Evolutionary conservation across 2,797 vertebrate genomes (phyloP).

Genomic region (Picus viridis): DNA sequence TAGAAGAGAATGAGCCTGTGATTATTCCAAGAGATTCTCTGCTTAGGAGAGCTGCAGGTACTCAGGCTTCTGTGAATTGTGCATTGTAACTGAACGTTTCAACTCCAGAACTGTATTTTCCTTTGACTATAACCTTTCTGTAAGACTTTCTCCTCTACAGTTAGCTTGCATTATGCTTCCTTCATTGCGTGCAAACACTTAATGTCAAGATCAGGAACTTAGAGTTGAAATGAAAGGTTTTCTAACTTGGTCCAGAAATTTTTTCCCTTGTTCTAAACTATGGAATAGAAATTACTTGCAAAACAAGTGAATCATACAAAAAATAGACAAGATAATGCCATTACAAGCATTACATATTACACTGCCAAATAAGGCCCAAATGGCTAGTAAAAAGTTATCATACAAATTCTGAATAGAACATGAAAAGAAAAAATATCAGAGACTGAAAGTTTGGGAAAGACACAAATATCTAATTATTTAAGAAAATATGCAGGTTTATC

Average conservation of each 20-base stretch:
- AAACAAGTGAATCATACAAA: neutral
- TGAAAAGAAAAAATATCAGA: neutral
- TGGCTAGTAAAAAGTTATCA: neutral
- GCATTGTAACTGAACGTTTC: neutral
- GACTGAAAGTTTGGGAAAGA: neutral
- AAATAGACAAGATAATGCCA: neutral
- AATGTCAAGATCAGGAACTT: neutral
- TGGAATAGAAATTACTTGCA: neutral
- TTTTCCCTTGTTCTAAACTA: neutral
- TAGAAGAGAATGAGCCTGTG: slow-evolving; percentile 87
- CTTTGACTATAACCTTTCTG: neutral
- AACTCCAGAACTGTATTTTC: neutral
- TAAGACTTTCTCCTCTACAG: neutral
- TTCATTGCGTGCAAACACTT: neutral
- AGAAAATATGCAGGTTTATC: neutral
- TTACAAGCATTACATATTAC: neutral
- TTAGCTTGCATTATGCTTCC: neutral
- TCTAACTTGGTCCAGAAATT: neutral
- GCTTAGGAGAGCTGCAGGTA: slow-evolving; percentile 94
- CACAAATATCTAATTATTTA: neutral
- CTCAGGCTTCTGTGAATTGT: neutral
- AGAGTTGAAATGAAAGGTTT: neutral
- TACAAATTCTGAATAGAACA: neutral
- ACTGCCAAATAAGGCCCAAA: neutral
- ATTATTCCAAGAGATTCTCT: slow-evolving; percentile 93